These are phyloP conservation scores for Bombus balteatus DNA, from an alignment of 1,140 invertebrate species.

Conservation along the genomic window DNA sequence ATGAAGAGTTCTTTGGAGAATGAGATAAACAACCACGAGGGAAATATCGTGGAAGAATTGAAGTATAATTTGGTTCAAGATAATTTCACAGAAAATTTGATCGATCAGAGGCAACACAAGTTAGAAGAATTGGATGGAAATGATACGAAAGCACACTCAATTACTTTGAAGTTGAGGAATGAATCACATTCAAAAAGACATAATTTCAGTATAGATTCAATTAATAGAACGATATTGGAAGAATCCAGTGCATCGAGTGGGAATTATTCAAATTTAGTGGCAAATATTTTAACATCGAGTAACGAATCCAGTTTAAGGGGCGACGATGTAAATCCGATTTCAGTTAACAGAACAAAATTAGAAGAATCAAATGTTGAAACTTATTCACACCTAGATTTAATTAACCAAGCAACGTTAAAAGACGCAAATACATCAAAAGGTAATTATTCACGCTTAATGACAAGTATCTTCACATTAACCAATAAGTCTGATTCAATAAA, in stretches of 20 bases:
- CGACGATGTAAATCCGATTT: no score
- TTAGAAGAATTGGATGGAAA: not conserved
- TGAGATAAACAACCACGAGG: not conserved
- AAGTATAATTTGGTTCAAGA: not conserved
- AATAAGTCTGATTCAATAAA: no score
- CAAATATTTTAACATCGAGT: no score
- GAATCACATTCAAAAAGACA: not conserved
- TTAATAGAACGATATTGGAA: not conserved
- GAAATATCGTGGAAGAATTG: not conserved
- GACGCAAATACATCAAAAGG: no score
- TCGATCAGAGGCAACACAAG: not conserved
- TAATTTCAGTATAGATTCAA: not conserved
- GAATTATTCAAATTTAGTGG: no score
- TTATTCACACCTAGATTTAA: no score
- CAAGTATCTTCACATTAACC: no score
- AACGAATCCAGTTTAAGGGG: no score
- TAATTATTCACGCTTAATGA: not conserved
- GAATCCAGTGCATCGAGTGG: not conserved
- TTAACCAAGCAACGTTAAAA: no score
- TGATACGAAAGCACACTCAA: not conserved
- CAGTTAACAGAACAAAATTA: not conserved
- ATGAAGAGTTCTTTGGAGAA: no score
- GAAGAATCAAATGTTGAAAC: no score
- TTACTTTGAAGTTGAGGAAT: not conserved
- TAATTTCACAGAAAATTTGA: not conserved